A percentile compares a stretch with the other conserved stretches of the same genome.
These are phyloP conservation scores for Eulemur rubriventer DNA, from an alignment of 2,797 vertebrate genomes.

Conservation along the genomic window DNA sequence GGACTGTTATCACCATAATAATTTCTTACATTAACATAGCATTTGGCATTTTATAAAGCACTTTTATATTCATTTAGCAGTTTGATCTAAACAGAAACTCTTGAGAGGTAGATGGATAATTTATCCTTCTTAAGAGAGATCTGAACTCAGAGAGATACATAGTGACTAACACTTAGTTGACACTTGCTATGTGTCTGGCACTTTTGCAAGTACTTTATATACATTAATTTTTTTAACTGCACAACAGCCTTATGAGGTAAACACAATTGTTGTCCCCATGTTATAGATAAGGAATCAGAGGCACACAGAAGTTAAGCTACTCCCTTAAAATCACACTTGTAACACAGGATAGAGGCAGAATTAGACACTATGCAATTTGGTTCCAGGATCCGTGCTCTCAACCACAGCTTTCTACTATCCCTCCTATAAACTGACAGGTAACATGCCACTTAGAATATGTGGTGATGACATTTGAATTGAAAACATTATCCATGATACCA, in stretches of 20 bases:
- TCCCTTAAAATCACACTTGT: not conserved
- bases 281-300: not conserved
- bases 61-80: not conserved
- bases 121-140: not conserved
- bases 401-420: not conserved
- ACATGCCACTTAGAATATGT: not conserved
- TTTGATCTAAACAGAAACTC: not conserved
- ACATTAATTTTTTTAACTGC: not conserved
- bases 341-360: not conserved
- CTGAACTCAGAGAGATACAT: not conserved
- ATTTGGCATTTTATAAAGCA: not conserved
- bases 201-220: not conserved
- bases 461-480: not conserved
- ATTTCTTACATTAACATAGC: not conserved
- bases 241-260: not conserved
- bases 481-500: not conserved
- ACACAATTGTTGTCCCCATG: not conserved
- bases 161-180: not conserved
- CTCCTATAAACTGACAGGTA: not conserved
- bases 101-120: not conserved
- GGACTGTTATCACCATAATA: not conserved
- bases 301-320: not conserved
- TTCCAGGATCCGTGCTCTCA: not conserved
- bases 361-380: not conserved
- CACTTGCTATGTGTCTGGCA: not conserved